phyloP scores from a whole-genome alignment of 2,888 invertebrate species.

The Notodonta dromedarius region DNA sequence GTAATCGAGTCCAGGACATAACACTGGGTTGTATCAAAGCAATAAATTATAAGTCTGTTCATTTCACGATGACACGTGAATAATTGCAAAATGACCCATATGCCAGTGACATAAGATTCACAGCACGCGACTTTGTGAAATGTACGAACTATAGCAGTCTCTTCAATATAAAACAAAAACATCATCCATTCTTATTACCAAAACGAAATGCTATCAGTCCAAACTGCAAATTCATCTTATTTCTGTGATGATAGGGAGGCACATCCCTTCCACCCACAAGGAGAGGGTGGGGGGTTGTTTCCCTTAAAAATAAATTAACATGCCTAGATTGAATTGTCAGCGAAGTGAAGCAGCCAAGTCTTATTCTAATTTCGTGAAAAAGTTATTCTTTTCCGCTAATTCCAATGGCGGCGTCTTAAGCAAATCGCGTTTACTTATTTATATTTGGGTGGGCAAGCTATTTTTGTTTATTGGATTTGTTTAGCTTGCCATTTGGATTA shows the following conservation, averaged over 20 bases:
- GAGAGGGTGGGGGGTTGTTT: slow-evolving; percentile 4
- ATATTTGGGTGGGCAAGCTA: not conserved
- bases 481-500: too few relatives aligned
- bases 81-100: too few relatives aligned
- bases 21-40: too few relatives aligned
- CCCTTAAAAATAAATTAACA: slow-evolving; percentile 59
- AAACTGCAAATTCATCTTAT: slow-evolving; percentile 14
- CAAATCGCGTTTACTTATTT: slow-evolving; percentile 7
- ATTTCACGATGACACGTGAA: too few relatives aligned
- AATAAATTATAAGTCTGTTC: too few relatives aligned
- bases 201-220: not conserved
- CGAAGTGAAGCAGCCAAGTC: slow-evolving; percentile 39
- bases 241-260: slow-evolving; percentile 10
- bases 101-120: too few relatives aligned
- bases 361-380: slow-evolving; percentile 49
- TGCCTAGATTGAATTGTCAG: slow-evolving; percentile 62
- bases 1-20: too few relatives aligned
- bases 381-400: slow-evolving; percentile 26
- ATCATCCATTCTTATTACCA: not conserved
- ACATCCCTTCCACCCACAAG: not conserved
- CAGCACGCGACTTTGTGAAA: too few relatives aligned
- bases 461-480: slow-evolving; percentile 8
- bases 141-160: not conserved
- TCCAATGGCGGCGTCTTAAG: slow-evolving; percentile 13
- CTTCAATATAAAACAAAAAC: not conserved